A percentile compares a stretch with the other conserved stretches of the same genome.
phyloP scores from a whole-genome alignment of 1,140 invertebrate species.

The Drosophila leontia region DNA sequence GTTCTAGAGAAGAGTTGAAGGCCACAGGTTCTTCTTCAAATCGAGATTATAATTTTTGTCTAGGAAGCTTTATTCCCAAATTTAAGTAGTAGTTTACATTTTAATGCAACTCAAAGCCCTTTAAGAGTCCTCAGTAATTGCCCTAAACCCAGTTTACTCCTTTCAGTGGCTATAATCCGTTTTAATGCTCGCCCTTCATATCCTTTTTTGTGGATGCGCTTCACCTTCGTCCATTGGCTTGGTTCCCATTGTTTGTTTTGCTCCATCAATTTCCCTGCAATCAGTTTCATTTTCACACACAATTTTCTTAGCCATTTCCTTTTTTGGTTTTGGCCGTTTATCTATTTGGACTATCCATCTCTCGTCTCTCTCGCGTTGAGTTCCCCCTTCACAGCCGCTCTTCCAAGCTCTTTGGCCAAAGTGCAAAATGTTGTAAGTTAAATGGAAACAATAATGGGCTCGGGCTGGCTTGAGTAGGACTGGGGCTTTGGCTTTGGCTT shows the following conservation, averaged over 20 bases:
- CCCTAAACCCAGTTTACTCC: constrained; percentile 6
- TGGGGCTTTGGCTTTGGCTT: constrained; percentile 25
- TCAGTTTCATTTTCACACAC: constrained; percentile 78
- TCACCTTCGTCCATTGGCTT: constrained; percentile 14
- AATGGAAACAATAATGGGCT: constrained; percentile 82
- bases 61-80: not conserved
- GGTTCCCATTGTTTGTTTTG: constrained; percentile 30
- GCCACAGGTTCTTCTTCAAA: not conserved
- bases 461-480: constrained; percentile 22
- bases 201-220: constrained; percentile 11
- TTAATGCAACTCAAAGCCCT: not conserved
- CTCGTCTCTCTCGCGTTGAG: constrained; percentile 29
- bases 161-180: constrained; percentile 30
- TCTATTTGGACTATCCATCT: constrained; percentile 60
- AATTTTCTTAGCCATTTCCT: constrained; percentile 67
- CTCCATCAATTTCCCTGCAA: constrained; percentile 64
- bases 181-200: constrained; percentile 15
- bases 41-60: not conserved
- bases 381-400: constrained; percentile 10
- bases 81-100: not conserved
- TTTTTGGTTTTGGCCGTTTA: constrained; percentile 40
- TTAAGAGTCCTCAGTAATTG: not conserved
- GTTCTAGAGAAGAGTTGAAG: not conserved
- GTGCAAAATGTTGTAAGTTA: constrained; percentile 82
- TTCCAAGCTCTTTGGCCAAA: constrained; percentile 64